A percentile compares a stretch with the other conserved stretches of the same genome.
Evolutionary conservation across 2,888 invertebrate species (phyloP).

Genomic region (Trissolcus japonicus): DNA sequence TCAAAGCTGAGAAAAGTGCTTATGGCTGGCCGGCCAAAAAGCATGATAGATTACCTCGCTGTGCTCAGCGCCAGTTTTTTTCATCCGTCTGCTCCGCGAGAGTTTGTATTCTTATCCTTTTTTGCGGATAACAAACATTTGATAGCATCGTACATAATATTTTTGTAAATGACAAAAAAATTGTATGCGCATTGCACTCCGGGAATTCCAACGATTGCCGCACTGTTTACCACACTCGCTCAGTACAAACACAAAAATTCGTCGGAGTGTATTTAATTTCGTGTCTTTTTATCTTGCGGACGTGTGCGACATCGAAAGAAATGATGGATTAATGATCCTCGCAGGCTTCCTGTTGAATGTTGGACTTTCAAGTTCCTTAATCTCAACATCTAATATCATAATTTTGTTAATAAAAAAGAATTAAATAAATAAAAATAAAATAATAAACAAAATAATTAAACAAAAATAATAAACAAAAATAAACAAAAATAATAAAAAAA

Average conservation of each 20-base stretch:
- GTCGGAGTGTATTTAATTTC: conserved; percentile 26
- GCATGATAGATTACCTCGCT: conserved; percentile 24
- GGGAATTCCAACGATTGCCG: conserved; percentile 6
- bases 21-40: conserved; percentile 17
- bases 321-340: no score
- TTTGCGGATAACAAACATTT: conserved; percentile 27
- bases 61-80: conserved; percentile 27
- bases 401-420: no score
- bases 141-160: conserved; percentile 31
- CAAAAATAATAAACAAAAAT: no score
- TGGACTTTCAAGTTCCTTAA: no score
- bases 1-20: conserved; percentile 24
- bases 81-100: conserved; percentile 8
- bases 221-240: conserved; percentile 5
- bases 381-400: no score
- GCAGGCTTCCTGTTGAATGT: no score
- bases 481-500: neutral
- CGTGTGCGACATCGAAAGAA: neutral
- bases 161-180: conserved; percentile 31
- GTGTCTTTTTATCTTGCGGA: conserved; percentile 4
- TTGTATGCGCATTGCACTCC: neutral
- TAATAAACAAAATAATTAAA: no score
- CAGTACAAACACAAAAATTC: conserved; percentile 11
- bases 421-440: no score
- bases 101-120: conserved; percentile 34